Conservation (phyloP, 2,113 vertebrate species). For the Psilopsiagon aymara region DNA sequence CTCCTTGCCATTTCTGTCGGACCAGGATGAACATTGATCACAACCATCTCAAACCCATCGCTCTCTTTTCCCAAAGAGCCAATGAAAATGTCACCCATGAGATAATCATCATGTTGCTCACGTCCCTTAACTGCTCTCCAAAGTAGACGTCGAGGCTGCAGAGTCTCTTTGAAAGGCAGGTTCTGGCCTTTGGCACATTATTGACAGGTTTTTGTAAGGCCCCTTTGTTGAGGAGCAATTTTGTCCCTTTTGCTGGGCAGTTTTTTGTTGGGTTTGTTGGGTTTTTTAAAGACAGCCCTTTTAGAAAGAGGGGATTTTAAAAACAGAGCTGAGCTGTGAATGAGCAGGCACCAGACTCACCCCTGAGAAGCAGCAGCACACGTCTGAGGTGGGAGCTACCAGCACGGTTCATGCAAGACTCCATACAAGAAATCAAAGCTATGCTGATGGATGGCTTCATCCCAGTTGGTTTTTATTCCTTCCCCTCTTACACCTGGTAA, state of each 20-base stretch:
- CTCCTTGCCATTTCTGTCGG: background rate
- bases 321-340: constrained; percentile 17
- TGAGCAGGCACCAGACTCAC: constrained; percentile 9
- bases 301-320: constrained; percentile 36
- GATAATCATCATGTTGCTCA: constrained; percentile 59
- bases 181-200: constrained; percentile 71
- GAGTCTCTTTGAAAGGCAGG: constrained; percentile 54
- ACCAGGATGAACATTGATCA: constrained; percentile 41
- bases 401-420: background rate
- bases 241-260: constrained; percentile 48
- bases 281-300: constrained; percentile 36
- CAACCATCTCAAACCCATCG: constrained; percentile 5
- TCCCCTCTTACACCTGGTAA: background rate
- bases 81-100: constrained; percentile 61
- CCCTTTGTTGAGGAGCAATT: constrained; percentile 70
- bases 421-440: background rate
- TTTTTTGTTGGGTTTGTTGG: constrained; percentile 21
- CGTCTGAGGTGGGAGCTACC: background rate
- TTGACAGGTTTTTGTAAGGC: constrained; percentile 66
- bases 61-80: constrained; percentile 21
- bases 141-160: background rate
- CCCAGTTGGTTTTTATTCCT: background rate
- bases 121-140: constrained; percentile 66
- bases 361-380: background rate
- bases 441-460: background rate